Base-by-base conservation (phyloP, 2,888 invertebrate genomes). In the Cremastinae sp. region DNA sequence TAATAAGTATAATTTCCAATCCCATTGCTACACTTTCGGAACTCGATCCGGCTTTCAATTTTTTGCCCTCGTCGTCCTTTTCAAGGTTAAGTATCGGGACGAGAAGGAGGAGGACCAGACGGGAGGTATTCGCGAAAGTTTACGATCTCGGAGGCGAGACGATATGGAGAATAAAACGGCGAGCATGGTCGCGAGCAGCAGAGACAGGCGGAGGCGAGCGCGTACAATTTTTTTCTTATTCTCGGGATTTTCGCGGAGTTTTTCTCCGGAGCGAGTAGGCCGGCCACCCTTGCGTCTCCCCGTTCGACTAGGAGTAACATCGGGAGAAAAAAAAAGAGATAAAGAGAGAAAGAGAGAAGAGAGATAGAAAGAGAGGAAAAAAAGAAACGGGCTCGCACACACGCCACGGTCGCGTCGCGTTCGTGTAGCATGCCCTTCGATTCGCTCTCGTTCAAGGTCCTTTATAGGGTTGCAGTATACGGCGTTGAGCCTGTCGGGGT, bases 401-500 rank as follows among this genome's bases (percentile, higher is more conserved):
- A 28, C 10, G 20, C 18, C 9, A 12, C n/a, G 18, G 43, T 14
- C 34, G 36, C 64, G 18, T 45, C 41, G 28, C 53, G n/a, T n/a
- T n/a, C n/a, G n/a, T 56, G 51, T 58, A 28, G 62, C 75, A 82
- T 85, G 88, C 86, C 88, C 88, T 89, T 89, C 88, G 87, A 85
- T 85, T 87, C 84, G 28, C 28, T 87, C 85, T 84, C 84, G 88
- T 89, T 89, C 89, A 88, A 89, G 89, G 88, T 88, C 88, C 80
- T 84, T 83, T 82, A 86, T 84, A 86, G 88, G 88, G 88, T 89
- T 28, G 89, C 89, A 89, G 80, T 81, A 86, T 84, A 84, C 84
- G n/a, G n/a, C n/a, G 83, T 85, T 82, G 80, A 83, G 83, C 84
- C 84, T 72, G 82, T 87, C 82, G 87, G 87, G 83, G 89, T 89